These are phyloP conservation scores for Aramus guarauna DNA, from an alignment of 2,113 vertebrate genomes.

Conservation along the genomic window DNA sequence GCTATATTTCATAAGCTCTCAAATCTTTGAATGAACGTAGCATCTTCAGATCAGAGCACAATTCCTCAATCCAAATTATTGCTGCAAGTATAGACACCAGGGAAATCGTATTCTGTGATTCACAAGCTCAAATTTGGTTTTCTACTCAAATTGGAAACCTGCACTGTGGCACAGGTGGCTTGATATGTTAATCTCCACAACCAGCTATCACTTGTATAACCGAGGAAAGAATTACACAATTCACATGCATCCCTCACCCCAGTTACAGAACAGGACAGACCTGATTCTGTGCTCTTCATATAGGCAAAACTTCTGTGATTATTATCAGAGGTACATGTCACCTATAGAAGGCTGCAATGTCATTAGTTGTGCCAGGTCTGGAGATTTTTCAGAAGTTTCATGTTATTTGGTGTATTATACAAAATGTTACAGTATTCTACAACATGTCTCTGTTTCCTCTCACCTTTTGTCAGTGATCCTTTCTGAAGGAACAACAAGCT, in stretches of 20 bases:
- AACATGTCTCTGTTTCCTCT: background rate
- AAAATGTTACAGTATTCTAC: background rate
- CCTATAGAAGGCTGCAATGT: background rate
- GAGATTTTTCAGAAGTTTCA: background rate
- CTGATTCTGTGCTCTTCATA: background rate
- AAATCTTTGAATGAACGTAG: background rate
- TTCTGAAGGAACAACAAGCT: background rate
- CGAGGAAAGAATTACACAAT: background rate
- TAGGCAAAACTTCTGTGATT: background rate
- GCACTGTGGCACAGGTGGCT: background rate
- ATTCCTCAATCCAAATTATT: background rate
- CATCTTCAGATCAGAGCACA: background rate
- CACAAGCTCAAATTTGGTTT: fast-evolving
- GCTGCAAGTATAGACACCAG: background rate
- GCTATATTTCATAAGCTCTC: background rate
- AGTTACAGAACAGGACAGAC: background rate
- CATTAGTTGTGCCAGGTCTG: background rate
- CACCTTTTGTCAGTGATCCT: background rate
- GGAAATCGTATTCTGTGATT: background rate
- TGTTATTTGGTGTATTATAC: background rate
- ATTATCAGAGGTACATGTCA: background rate
- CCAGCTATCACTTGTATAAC: background rate
- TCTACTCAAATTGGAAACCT: background rate
- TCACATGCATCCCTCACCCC: fast-evolving
- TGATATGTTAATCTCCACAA: background rate